Evolutionary conservation across 2,888 invertebrate species (phyloP).

Genomic region (Opisthograptis luteolata): DNA sequence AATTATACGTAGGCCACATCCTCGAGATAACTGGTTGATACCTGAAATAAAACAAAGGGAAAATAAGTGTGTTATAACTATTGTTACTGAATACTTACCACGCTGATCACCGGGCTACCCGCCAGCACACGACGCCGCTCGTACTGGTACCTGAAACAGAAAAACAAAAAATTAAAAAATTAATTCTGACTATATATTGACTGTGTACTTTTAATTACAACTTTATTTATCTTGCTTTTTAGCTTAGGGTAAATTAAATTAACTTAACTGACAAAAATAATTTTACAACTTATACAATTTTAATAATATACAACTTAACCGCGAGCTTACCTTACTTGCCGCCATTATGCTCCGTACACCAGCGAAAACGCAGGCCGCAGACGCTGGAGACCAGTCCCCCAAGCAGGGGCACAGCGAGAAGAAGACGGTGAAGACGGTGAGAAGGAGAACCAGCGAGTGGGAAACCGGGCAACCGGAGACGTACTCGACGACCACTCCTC

Average conservation of each 20-base stretch:
- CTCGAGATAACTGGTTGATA: neutral
- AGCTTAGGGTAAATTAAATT: neutral
- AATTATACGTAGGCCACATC: no score
- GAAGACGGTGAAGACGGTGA: neutral
- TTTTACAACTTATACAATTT: neutral
- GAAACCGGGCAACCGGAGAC: no score
- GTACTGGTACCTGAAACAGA: no score
- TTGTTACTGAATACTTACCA: neutral
- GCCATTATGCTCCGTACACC: neutral
- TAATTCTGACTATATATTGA: no score
- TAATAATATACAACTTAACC: neutral
- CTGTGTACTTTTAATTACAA: no score
- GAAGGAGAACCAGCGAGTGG: no score
- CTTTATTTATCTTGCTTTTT: neutral
- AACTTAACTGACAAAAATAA: neutral
- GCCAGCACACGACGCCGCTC: no score
- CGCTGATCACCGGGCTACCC: neutral
- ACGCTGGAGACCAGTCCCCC: neutral
- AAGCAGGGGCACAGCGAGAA: no score
- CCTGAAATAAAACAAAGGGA: neutral
- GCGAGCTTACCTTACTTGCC: neutral
- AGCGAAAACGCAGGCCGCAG: neutral
- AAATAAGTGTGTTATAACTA: neutral
- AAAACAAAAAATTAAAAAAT: no score
- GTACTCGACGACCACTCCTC: no score